Conservation (phyloP, 2,888 invertebrate species). For the Monopis laevigella region DNA sequence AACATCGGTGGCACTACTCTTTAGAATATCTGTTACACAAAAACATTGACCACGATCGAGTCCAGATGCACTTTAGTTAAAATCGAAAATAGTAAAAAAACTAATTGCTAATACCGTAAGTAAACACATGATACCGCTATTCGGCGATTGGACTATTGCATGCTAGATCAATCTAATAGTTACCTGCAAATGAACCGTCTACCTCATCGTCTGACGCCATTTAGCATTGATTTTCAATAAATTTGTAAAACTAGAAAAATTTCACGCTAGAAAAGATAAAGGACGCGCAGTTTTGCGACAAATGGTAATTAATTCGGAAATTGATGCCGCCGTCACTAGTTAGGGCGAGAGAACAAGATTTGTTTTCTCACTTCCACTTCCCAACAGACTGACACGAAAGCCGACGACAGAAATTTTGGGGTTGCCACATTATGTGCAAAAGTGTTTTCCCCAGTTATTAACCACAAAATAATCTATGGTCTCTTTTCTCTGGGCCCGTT, state of each 20-base stretch:
- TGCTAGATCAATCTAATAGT: slow-evolving; percentile 65
- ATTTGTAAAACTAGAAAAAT: slow-evolving; percentile 35
- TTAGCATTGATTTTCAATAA: slow-evolving; percentile 47
- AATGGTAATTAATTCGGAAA: slow-evolving; percentile 68
- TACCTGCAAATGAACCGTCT: slow-evolving; percentile 88
- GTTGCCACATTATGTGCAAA: not conserved
- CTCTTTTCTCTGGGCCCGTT: too few species aligned
- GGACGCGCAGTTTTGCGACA: slow-evolving; percentile 69
- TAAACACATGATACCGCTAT: slow-evolving; percentile 70
- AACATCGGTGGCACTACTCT: slow-evolving; percentile 23
- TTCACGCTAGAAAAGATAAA: slow-evolving; percentile 55
- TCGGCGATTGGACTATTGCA: slow-evolving; percentile 68
- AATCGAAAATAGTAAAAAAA: slow-evolving; percentile 28
- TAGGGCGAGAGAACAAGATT: slow-evolving; percentile 27
- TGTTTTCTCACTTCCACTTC: slow-evolving; percentile 45
- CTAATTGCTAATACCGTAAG: slow-evolving; percentile 66
- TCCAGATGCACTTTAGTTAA: not conserved
- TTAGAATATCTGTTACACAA: not conserved
- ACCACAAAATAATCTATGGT: too few species aligned
- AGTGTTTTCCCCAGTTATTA: not conserved
- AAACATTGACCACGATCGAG: too few species aligned
- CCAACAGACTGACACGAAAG: too few species aligned
- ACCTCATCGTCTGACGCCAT: slow-evolving; percentile 92
- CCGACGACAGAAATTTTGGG: slow-evolving; percentile 20
- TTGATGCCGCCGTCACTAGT: slow-evolving; percentile 65